Evolutionary conservation across 2,113 vertebrate species (phyloP), one percentile per base, ranked within the genome.

Genomic region (Phocoena phocoena): DNA sequence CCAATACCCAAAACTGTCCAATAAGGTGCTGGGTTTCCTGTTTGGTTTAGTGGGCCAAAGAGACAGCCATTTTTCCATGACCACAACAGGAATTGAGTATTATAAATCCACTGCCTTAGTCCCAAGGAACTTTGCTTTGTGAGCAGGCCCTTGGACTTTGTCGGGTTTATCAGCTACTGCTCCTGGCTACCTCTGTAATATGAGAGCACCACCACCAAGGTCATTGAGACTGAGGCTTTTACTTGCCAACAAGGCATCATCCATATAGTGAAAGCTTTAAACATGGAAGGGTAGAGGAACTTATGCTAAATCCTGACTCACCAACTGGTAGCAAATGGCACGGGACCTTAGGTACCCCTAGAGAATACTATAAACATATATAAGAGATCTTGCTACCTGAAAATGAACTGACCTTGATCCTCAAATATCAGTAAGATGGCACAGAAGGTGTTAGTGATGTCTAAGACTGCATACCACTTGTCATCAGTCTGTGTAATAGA

Each of bases 51-150:
- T 31, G 31, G 15, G 31, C 28, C 62, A 95, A 88, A 91, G 20
- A 38, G 55, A 63, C 11, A 25, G 44, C 58, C 50, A 62, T 73
- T 90, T 90, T 93, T 74, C 58, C 50, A n/a, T 62, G 65, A 93
- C 67, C 15, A 3, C 31, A 47, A 58, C n/a, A 86, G 28, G 60
- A n/a, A 62, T 3, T 93, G 80, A 79, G 6, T 36, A 23, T 74
- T 95, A 50, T 80, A 81, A 73, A 74, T 44, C 33, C 5, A 68
- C 5, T 60, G 50, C 86, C 44, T 60, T 67, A 89, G 9, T 81
- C 41, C 67, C 28, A 90, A 60, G 80, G 73, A 90, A 93, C 38
- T 86, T 93, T 86, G 50, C 86, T 81, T 74, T 21, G 60, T 95
- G 67, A 76, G 74, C 55, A 90, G 28, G 55, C 65, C 28, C 31